Conservation (phyloP, 2,113 vertebrate genomes). For the Alethe castanea region DNA sequence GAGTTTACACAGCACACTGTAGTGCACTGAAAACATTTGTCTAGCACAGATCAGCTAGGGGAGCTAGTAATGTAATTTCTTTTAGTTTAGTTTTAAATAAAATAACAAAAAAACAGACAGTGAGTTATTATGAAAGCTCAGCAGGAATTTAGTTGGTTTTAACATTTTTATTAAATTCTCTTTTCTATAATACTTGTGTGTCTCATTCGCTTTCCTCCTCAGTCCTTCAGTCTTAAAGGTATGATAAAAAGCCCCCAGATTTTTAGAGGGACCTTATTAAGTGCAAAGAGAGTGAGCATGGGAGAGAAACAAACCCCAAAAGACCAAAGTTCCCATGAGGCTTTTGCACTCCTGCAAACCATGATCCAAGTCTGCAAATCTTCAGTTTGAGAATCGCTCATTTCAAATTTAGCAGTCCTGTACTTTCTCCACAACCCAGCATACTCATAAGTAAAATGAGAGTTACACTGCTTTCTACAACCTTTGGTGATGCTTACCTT, state of each 20-base stretch:
- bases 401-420: not conserved
- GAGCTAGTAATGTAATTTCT: not conserved
- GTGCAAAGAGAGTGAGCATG: not conserved
- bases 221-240: not conserved
- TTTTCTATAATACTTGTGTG: not conserved
- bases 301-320: not conserved
- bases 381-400: not conserved
- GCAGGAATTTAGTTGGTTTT: not conserved
- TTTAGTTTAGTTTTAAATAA: not conserved
- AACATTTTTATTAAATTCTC: not conserved
- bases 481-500: not conserved
- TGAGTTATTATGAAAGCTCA: not conserved
- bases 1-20: not conserved
- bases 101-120: not conserved
- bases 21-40: not conserved
- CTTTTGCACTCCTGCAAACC: not conserved
- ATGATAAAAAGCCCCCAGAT: not conserved
- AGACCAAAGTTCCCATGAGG: not conserved
- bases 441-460: not conserved
- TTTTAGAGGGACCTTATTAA: not conserved
- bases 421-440: not conserved
- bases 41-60: not conserved
- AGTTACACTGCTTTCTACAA: not conserved
- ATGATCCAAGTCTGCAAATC: rapidly evolving
- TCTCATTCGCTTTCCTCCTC: not conserved